phyloP scores from a whole-genome alignment of 2,888 invertebrate species.

The Ochlodes sylvanus region DNA sequence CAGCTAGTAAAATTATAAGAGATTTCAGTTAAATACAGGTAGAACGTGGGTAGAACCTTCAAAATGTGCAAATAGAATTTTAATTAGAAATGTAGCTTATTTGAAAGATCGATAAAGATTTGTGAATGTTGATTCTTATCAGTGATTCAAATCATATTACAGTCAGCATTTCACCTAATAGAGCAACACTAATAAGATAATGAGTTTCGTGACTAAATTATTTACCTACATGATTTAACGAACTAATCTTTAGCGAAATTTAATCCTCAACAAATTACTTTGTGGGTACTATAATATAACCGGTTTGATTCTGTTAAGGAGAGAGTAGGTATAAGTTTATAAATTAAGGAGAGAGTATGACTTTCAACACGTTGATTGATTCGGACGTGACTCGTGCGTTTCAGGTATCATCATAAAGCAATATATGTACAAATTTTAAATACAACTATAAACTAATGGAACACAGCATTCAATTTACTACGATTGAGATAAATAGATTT shows the following conservation, averaged over 20 bases:
- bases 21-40: no score
- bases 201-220: constrained; percentile 1
- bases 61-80: no score
- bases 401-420: background rate
- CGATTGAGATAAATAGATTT: no score
- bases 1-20: no score
- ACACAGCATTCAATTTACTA: no score
- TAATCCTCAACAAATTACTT: constrained; percentile 5
- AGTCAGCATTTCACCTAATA: background rate
- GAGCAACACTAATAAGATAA: background rate
- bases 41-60: no score
- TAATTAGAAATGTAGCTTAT: background rate
- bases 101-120: background rate
- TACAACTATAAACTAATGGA: no score
- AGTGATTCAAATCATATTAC: background rate
- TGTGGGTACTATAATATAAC: background rate
- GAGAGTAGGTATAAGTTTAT: background rate
- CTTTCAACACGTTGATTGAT: background rate
- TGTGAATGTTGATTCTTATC: background rate
- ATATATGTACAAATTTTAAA: no score
- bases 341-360: background rate
- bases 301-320: background rate
- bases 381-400: background rate
- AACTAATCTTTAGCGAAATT: constrained; percentile 10
- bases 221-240: background rate